phyloP scores from a whole-genome alignment of 2,888 invertebrate species.

The Apamea sordens region DNA sequence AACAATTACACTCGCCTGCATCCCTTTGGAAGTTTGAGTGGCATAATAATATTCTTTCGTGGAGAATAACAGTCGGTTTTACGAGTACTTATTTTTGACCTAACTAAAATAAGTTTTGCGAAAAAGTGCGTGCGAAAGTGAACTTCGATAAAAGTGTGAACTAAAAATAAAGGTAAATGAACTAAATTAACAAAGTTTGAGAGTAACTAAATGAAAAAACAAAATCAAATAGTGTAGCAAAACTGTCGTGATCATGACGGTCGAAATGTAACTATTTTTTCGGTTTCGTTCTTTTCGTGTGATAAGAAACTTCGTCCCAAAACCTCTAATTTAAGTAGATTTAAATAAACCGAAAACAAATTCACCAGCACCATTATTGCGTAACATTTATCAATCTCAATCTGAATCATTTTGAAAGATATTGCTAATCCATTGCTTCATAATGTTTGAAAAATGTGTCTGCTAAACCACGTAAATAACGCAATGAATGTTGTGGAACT shows the following conservation, averaged over 20 bases:
- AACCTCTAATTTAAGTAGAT: neutral
- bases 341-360: neutral
- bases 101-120: neutral
- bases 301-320: neutral
- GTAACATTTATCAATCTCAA: too few species aligned
- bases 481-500: too few species aligned
- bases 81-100: neutral
- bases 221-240: neutral
- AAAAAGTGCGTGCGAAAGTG: neutral
- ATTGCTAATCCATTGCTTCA: too few species aligned
- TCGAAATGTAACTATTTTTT: neutral
- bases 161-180: neutral
- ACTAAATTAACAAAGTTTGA: neutral
- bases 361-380: neutral
- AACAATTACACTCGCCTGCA: slow-evolving; percentile 29
- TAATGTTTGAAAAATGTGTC: too few species aligned
- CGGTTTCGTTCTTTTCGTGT: neutral
- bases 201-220: too few species aligned
- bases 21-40: slow-evolving; percentile 10
- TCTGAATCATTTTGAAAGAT: too few species aligned
- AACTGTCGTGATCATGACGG: neutral
- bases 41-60: slow-evolving; percentile 21
- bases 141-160: neutral
- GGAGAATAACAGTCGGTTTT: slow-evolving; percentile 27
- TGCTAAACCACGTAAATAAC: too few species aligned